A percentile compares a stretch with the other conserved stretches of the same genome.
These are phyloP conservation scores for Nesoenas mayeri DNA, from an alignment of 2,113 vertebrate species.

Conservation along the genomic window DNA sequence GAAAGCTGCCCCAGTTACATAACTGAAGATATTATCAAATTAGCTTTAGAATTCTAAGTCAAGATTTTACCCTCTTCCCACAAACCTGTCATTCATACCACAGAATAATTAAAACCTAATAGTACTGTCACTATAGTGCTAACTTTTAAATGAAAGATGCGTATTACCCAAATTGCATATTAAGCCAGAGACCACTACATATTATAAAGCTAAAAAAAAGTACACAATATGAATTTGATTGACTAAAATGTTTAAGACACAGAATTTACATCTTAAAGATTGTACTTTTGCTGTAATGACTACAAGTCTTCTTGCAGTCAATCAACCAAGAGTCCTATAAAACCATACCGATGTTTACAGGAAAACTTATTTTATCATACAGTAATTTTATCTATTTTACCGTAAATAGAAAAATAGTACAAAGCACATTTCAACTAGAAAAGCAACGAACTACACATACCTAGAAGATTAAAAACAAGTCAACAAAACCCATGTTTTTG, in stretches of 20 bases:
- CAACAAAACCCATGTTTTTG: rapidly evolving
- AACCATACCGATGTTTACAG: neutral
- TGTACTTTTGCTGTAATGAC: neutral
- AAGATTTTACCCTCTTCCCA: neutral
- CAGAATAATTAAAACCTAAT: neutral
- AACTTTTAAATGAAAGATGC: neutral
- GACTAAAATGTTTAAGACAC: neutral
- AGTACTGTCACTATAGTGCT: neutral
- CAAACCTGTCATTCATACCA: neutral
- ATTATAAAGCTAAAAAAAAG: neutral
- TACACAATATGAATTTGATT: neutral
- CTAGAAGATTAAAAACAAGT: neutral
- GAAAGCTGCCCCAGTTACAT: neutral
- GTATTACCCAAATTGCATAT: neutral
- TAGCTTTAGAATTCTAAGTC: neutral
- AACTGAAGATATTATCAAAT: neutral
- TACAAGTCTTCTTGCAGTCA: neutral
- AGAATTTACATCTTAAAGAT: neutral
- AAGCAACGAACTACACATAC: neutral
- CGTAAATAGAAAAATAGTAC: neutral
- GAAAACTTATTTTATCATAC: neutral
- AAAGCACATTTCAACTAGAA: neutral
- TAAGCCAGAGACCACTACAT: neutral
- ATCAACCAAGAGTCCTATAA: neutral
- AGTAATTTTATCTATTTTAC: neutral